Percentiles rank a stretch among this genome's conserved stretches.
These are phyloP conservation scores for Phaedon cochleariae DNA, from an alignment of 2,888 invertebrate species.

Conservation along the genomic window DNA sequence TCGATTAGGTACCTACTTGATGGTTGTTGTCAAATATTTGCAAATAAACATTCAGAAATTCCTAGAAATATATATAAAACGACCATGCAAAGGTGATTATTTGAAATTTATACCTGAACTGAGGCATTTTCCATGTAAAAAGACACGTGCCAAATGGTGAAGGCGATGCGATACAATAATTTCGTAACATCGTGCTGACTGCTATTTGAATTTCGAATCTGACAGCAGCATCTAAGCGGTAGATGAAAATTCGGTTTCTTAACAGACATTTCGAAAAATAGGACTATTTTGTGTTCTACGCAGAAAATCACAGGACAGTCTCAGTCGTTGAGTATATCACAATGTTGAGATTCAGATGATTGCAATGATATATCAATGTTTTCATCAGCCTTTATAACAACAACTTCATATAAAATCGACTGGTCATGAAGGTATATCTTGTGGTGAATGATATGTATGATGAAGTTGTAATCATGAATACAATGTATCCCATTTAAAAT, in stretches of 20 bases:
- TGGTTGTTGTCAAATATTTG: not conserved
- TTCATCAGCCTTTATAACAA: too few relatives aligned
- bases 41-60: not conserved
- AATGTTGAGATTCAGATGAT: constrained; percentile 19
- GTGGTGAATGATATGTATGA: too few relatives aligned
- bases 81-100: too few relatives aligned
- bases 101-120: constrained; percentile 43
- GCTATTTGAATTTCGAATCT: constrained; percentile 33
- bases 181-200: constrained; percentile 66
- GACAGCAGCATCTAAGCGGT: constrained; percentile 48
- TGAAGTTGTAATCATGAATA: too few relatives aligned
- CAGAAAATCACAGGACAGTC: constrained; percentile 23
- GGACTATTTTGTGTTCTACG: not conserved
- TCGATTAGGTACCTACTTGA: too few relatives aligned
- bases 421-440: too few relatives aligned
- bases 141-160: constrained; percentile 78
- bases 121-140: constrained; percentile 72
- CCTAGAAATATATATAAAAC: too few relatives aligned
- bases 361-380: not conserved
- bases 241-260: constrained; percentile 45
- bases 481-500: too few relatives aligned
- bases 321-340: constrained; percentile 27
- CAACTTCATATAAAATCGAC: too few relatives aligned
- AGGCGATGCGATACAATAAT: constrained; percentile 75
- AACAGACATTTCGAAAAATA: constrained; percentile 43